A percentile compares a stretch with the other conserved stretches of the same genome.
These are phyloP conservation scores for Pandion haliaetus DNA, from an alignment of 2,113 vertebrate species.

Conservation along the genomic window DNA sequence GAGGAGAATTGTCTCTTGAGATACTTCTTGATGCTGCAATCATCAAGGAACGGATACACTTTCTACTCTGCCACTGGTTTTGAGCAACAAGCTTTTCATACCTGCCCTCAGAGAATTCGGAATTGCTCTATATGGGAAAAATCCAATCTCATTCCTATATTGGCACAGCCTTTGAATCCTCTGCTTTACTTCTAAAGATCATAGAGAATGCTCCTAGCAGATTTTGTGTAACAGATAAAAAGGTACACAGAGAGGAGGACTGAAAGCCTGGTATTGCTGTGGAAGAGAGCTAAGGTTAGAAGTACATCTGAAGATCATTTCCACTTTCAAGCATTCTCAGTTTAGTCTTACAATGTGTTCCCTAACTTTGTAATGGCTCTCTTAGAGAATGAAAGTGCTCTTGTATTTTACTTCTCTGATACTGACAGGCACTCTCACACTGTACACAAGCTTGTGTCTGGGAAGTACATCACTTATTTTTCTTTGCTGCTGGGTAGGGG, in stretches of 20 bases:
- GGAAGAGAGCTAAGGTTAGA: constrained; percentile 10
- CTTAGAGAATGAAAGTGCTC: not conserved
- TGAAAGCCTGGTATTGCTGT: not conserved
- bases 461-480: not conserved
- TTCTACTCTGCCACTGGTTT: not conserved
- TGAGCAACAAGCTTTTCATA: not conserved
- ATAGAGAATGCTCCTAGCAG: not conserved
- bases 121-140: not conserved
- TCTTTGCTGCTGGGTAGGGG: not conserved
- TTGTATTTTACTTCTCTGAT: not conserved
- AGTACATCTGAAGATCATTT: constrained; percentile 5
- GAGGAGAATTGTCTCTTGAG: not conserved
- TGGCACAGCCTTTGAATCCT: not conserved
- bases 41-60: not conserved
- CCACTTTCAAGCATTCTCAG: not conserved
- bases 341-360: not conserved
- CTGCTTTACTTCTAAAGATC: not conserved
- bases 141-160: not conserved
- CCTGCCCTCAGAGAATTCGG: not conserved
- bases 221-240: constrained; percentile 1
- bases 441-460: not conserved
- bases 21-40: not conserved
- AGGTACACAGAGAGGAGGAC: not conserved
- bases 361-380: not conserved
- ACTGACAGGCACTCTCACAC: not conserved